These are phyloP conservation scores for Mya arenaria DNA, from an alignment of 1,140 invertebrate species.

Conservation along the genomic window DNA sequence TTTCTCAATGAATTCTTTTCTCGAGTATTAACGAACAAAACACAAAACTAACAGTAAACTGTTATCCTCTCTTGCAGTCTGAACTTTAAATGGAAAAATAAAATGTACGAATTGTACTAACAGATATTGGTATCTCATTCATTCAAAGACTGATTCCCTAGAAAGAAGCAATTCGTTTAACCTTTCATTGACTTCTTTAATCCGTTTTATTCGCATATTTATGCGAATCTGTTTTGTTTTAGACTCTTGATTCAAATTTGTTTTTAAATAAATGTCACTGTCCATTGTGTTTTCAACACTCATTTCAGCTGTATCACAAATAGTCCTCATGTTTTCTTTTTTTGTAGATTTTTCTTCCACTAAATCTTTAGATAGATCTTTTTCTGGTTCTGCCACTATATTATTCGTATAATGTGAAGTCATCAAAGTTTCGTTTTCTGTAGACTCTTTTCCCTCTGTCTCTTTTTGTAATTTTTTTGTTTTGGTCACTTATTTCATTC, in stretches of 20 bases:
- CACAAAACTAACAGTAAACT: slow-evolving; percentile 17
- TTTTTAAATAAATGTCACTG: slow-evolving; percentile 12
- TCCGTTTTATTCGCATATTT: slow-evolving; percentile 22
- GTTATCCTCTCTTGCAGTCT: too few relatives aligned
- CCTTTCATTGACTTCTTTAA: slow-evolving; percentile 15
- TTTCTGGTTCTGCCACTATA: not conserved
- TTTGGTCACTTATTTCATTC: slow-evolving; percentile 4
- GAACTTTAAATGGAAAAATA: too few relatives aligned
- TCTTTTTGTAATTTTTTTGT: slow-evolving; percentile 4
- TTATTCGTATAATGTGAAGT: slow-evolving; percentile 13
- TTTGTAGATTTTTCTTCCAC: slow-evolving; percentile 12
- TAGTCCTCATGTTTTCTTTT: slow-evolving; percentile 4
- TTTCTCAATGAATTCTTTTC: slow-evolving; percentile 34
- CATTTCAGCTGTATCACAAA: not conserved
- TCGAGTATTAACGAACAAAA: not conserved
- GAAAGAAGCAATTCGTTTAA: slow-evolving; percentile 19
- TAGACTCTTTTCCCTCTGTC: slow-evolving; percentile 1
- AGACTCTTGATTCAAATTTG: not conserved
- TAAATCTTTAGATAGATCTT: slow-evolving; percentile 17
- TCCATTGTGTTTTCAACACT: slow-evolving; percentile 1
- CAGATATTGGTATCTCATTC: slow-evolving; percentile 21
- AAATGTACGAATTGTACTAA: too few relatives aligned
- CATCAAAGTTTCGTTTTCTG: not conserved
- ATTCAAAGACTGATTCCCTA: slow-evolving; percentile 20
- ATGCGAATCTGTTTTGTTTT: not conserved